Base-by-base conservation (phyloP, 2,888 invertebrate species). In the Trichogramma evanescens region DNA sequence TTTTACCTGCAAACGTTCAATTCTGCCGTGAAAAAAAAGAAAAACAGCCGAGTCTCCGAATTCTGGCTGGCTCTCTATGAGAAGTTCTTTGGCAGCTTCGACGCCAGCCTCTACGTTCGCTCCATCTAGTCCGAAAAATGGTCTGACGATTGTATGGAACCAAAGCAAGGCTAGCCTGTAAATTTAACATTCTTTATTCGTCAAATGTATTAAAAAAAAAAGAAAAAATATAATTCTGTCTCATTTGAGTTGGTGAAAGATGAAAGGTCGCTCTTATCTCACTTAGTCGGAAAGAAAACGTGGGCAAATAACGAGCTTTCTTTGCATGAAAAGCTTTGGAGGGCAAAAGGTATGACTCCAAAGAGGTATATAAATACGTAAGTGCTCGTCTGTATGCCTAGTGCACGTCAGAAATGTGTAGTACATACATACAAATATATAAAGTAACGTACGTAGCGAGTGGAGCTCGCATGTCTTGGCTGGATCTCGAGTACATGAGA, bases 91-190 rank as follows among this genome's bases (percentile, higher is more conserved):
- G 0, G 85, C 83, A 4, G 79, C 80, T 50, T 80, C 78, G 1
- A 84, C 82, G 6, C 86, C 86, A 13, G 84, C 83, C 67, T 80
- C 78, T 3, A 84, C 80, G 68, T 84, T 83, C 40, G 79, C 79
- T 4, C 85, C 86, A 71, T 87, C 86, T 8, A 86, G 77, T 3
- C 84, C 84, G 72, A 86, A 86, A 71, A 86, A 85, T 45, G 88
- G 88, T 58, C 85, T 78, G 4, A 87, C 83, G 48, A 87, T 84
- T 10, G 87, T 86, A 69, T 87, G 86, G 71, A 87, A 88, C 86
- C 87, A 88, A 51, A 88, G 72, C 13, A 76, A 61, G 10, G 72
- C 68, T 13, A 73, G 66, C 44, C 74, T 69, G 48, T 4, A 59
- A 60, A 6, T 43, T n/a, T 48, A 58, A 51, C 41, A 54, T 51